phyloP scores from a whole-genome alignment of 2,113 vertebrate genomes.

The Caracal caracal region DNA sequence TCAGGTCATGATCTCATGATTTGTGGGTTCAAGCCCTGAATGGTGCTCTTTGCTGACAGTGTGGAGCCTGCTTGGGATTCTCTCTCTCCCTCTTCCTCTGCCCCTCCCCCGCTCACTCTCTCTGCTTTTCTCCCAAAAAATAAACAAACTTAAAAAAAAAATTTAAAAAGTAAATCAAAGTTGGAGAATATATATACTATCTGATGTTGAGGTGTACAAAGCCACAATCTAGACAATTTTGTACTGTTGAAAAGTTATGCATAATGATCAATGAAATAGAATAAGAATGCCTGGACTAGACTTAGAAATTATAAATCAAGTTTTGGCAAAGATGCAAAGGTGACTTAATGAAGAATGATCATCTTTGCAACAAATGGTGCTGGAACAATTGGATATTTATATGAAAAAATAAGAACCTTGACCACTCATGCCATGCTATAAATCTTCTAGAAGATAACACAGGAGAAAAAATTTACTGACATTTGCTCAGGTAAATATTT shows the following conservation, averaged over 20 bases:
- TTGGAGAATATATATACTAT: not conserved
- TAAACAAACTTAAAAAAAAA: no score
- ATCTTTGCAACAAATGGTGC: not conserved
- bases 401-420: not conserved
- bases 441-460: not conserved
- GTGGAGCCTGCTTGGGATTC: no score
- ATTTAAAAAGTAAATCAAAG: not conserved
- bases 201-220: not conserved
- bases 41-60: no score
- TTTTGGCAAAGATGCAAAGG: conserved; percentile 18
- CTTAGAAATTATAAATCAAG: not conserved
- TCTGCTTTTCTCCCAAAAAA: no score
- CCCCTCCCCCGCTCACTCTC: no score
- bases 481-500: not conserved
- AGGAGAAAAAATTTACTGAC: not conserved
- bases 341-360: not conserved
- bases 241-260: not conserved
- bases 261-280: not conserved
- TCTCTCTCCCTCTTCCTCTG: no score
- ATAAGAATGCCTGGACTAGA: not conserved
- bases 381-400: not conserved
- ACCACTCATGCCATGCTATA: not conserved
- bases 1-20: no score
- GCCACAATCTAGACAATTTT: not conserved
- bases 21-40: no score